Base-by-base conservation (phyloP, 2,113 vertebrate genomes). In the Bufo gargarizans region DNA sequence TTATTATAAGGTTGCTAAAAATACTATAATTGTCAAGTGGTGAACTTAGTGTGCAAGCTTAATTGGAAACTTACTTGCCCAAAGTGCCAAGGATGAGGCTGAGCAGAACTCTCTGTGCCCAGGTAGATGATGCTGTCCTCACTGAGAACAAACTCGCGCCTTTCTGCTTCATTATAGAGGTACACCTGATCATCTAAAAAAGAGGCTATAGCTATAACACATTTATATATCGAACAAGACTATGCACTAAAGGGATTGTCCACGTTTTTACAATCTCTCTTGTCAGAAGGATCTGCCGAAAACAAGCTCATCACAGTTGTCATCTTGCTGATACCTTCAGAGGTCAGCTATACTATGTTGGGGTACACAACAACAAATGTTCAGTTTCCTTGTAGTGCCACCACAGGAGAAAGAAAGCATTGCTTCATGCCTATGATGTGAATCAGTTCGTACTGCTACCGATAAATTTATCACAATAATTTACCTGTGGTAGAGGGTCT, bases 101-200 rank as follows among this genome's bases (percentile, higher is more conserved):
- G 16, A 82, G 96, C 93, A 90, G 91, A 93, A 13, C 92, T 89
- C 6, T 88, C 86, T 0, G 91, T 93, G 78, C 97, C 98, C 78
- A 17, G 84, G 90, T 92, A 98, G 91, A 98, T 92, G 43, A 95
- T 11, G 47, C 97, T 97, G 0, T 95, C 91, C 90, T 97, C 95
- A 69, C 94, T 97, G 93, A 97, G 89, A 76, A 98, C 86, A 16
- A 97, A 98, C 85, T 99, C 97, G 61, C 89, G 81, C 47, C 94
- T 90, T 80, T 96, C 90, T 0, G 90, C 90, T 58, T 96, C 94
- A 0, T 93, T 92, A 4, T 84, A 3, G 90, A 98, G 88, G 90
- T 94, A 97, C 69, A 98, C 97, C 1, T 71, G 85, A 84, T 99
- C 97, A 4, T 92, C 97, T 99, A 59, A 43, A 49, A 82, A 56